Conservation (phyloP, 2,797 vertebrate genomes). For the Etheostoma perlongum region DNA sequence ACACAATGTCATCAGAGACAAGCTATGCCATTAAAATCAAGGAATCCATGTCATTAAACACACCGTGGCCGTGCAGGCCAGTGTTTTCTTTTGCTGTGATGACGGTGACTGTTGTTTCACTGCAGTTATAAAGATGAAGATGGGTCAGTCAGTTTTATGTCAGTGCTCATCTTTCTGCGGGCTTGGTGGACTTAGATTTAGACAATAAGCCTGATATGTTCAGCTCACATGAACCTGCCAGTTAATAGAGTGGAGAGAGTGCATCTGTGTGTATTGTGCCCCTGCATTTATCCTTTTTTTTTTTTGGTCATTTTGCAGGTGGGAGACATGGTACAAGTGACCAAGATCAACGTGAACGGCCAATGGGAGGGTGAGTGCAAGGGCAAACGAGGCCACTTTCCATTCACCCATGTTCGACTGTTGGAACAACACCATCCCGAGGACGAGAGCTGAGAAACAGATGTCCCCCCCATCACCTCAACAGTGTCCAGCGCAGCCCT, state of each 20-base stretch:
- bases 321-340: conserved; percentile 97
- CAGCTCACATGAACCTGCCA: neutral
- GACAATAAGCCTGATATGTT: conserved; percentile 7
- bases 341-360: conserved; percentile 98
- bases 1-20: no score
- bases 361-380: conserved; percentile 99
- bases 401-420: conserved; percentile 97
- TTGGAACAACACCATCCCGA: conserved; percentile 95
- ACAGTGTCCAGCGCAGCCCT: conserved; percentile 14
- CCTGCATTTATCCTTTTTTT: neutral
- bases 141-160: conserved; percentile 40
- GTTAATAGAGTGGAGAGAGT: neutral
- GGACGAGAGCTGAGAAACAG: conserved; percentile 76
- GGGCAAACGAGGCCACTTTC: conserved; percentile 95
- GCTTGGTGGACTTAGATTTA: neutral
- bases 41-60: no score
- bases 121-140: conserved; percentile 13
- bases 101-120: no score
- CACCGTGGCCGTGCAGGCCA: no score
- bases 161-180: conserved; percentile 7
- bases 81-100: no score
- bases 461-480: conserved; percentile 5
- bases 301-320: conserved; percentile 80
- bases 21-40: no score
- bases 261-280: neutral